Conservation (phyloP, 1,140 invertebrate species). For the Pogonognathellus flavescens region DNA sequence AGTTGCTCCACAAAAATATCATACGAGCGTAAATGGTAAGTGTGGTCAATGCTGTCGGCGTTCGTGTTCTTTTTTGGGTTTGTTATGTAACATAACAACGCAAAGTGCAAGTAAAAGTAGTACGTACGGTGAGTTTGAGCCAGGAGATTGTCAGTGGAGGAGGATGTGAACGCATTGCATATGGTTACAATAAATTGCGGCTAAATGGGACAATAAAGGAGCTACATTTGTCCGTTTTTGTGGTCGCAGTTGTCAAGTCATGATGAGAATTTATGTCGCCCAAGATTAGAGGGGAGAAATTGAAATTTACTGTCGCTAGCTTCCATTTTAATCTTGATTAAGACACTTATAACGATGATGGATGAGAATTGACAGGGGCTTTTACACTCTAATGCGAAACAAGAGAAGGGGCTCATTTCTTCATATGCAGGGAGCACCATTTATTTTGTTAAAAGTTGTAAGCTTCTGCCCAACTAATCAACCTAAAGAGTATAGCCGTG, state of each 20-base stretch:
- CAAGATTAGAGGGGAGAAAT: conserved; percentile 54
- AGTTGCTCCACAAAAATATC: background rate
- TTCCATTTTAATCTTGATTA: conserved; percentile 58
- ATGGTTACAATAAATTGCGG: conserved; percentile 51
- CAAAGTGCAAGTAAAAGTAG: no score
- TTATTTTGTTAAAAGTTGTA: conserved; percentile 24
- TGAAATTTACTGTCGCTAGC: conserved; percentile 55
- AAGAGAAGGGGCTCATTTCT: conserved; percentile 15
- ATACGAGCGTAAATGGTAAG: background rate
- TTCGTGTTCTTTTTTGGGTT: no score
- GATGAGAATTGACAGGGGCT: conserved; percentile 55
- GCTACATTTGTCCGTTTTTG: conserved; percentile 56
- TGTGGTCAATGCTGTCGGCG: background rate
- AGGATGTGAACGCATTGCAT: conserved; percentile 26
- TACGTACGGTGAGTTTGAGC: no score
- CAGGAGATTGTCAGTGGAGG: background rate
- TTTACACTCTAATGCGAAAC: conserved; percentile 3
- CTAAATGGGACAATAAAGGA: conserved; percentile 54
- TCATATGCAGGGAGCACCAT: conserved; percentile 6
- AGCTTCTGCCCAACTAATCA: background rate
- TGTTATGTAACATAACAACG: no score
- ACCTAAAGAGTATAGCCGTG: background rate
- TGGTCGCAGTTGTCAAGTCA: conserved; percentile 41
- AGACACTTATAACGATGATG: conserved; percentile 58
- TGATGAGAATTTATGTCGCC: conserved; percentile 58